Evolutionary conservation across 2,888 invertebrate species (phyloP).

Genomic region (Tenthredo scrophulariae): DNA sequence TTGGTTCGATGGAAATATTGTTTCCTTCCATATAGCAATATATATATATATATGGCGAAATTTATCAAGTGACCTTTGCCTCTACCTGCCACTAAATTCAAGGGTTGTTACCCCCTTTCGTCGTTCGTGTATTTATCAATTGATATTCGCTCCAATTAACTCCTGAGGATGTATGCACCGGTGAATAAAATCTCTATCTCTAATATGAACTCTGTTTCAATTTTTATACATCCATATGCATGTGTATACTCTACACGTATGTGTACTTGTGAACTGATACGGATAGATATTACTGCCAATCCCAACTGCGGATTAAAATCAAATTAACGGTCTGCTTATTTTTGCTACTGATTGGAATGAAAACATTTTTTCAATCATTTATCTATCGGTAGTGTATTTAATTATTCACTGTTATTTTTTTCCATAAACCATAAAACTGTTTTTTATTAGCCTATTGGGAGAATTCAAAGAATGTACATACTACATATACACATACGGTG

Average conservation of each 20-base stretch:
- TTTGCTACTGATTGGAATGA: neutral
- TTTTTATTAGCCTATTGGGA: no score
- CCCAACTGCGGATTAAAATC: neutral
- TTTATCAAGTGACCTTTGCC: conserved; percentile 68
- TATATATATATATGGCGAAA: conserved; percentile 58
- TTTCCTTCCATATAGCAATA: conserved; percentile 65
- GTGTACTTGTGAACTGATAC: neutral
- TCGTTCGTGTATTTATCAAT: conserved; percentile 18
- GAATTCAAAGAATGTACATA: neutral
- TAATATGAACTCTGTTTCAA: neutral
- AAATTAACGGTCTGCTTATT: neutral
- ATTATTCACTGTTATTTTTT: neutral
- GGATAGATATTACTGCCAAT: neutral
- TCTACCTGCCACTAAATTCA: neutral
- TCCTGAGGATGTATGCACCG: conserved; percentile 8
- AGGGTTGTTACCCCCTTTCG: neutral
- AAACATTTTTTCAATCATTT: neutral
- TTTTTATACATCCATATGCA: neutral
- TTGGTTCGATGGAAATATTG: conserved; percentile 70
- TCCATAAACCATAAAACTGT: no score
- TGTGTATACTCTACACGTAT: neutral
- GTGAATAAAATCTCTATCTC: conserved; percentile 7
- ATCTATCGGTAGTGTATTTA: neutral
- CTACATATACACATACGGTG: neutral
- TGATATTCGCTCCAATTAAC: conserved; percentile 41